Percentiles rank a stretch among this genome's conserved stretches.
These are phyloP conservation scores for Cyphomyrus discorhynchus DNA, from an alignment of 2,113 vertebrate genomes.

Conservation along the genomic window DNA sequence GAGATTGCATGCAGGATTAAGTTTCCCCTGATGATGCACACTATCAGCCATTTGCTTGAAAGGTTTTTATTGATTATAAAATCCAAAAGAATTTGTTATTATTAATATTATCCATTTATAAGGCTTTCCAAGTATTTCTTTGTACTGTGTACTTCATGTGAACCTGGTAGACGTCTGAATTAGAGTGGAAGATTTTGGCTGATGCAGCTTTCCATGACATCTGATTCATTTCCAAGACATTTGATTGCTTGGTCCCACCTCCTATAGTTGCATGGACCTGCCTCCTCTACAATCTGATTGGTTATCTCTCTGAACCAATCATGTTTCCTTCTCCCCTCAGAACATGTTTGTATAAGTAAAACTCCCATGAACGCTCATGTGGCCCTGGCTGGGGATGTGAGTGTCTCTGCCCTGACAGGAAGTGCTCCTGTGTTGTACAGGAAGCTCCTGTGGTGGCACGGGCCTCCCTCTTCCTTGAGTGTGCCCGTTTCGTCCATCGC, in stretches of 20 bases:
- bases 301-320: neutral
- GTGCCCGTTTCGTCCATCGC: slow-evolving; percentile 91
- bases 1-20: neutral
- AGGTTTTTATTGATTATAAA: neutral
- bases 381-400: neutral
- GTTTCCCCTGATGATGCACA: neutral
- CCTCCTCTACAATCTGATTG: neutral
- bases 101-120: neutral
- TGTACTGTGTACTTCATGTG: neutral
- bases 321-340: neutral
- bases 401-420: neutral
- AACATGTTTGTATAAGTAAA: neutral
- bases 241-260: neutral
- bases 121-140: neutral
- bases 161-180: neutral
- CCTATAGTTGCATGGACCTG: neutral
- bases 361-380: neutral
- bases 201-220: neutral
- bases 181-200: neutral
- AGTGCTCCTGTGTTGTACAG: slow-evolving; percentile 49
- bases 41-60: neutral
- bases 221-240: neutral
- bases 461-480: slow-evolving; percentile 90
- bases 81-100: neutral
- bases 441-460: slow-evolving; percentile 92